Conservation (phyloP, 2,888 invertebrate species). For the Cylloceria caligata region DNA sequence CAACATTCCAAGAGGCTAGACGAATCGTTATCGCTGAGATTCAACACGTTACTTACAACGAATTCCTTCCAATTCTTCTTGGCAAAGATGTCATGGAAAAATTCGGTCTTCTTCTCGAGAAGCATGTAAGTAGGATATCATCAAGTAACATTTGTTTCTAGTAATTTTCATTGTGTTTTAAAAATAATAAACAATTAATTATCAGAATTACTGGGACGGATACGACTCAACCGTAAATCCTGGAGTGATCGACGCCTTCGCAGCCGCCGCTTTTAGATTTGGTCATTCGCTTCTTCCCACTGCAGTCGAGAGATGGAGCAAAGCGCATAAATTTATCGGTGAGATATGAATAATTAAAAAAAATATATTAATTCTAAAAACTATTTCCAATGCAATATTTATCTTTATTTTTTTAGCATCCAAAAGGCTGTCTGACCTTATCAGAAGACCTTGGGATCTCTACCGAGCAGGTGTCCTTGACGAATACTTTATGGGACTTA, state of each 20-base stretch:
- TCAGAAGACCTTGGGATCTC: constrained; percentile 94
- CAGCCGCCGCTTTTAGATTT: constrained; percentile 96
- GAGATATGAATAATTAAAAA: constrained; percentile 73
- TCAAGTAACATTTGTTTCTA: neutral
- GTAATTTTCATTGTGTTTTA: neutral
- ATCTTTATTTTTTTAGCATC: constrained; percentile 88
- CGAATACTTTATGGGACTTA: constrained; percentile 96
- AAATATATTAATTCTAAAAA: no score
- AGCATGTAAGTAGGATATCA: constrained; percentile 86
- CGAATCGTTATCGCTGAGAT: constrained; percentile 94
- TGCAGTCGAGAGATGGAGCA: constrained; percentile 96
- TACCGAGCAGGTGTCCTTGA: constrained; percentile 96
- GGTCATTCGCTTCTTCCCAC: constrained; percentile 96
- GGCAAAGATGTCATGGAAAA: constrained; percentile 97
- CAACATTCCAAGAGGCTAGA: constrained; percentile 94
- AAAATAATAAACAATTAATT: neutral
- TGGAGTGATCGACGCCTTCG: constrained; percentile 94
- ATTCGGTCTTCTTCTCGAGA: constrained; percentile 93
- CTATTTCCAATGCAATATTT: neutral
- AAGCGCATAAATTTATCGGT: constrained; percentile 97
- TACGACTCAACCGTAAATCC: constrained; percentile 95
- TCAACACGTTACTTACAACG: constrained; percentile 96
- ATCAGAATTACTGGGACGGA: constrained; percentile 92
- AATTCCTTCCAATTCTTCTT: constrained; percentile 94
- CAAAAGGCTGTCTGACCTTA: constrained; percentile 94